Evolutionary conservation across 2,113 vertebrate species (phyloP).

Genomic region (Corynorhinus townsendii): DNA sequence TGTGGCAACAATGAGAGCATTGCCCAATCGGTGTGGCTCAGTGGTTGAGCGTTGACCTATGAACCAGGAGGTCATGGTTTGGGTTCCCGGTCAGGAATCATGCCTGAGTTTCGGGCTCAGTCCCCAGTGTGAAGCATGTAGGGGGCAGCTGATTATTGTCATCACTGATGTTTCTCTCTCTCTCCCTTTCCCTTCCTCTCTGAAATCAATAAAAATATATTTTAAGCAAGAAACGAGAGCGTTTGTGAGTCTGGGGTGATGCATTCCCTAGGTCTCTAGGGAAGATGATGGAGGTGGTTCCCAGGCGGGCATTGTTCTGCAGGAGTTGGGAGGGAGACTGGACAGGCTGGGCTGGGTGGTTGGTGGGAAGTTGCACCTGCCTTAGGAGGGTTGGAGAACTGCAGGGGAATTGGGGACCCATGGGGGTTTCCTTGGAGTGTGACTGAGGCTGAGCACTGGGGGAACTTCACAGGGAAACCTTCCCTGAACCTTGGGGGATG

Average conservation of each 20-base stretch:
- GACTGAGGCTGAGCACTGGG: not conserved
- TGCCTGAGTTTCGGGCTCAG: no score
- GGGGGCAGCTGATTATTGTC: no score
- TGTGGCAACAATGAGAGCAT: not conserved
- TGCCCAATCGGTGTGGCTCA: no score
- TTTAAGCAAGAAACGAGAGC: not conserved
- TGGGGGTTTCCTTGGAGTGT: not conserved
- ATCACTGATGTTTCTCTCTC: no score
- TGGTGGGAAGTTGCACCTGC: not conserved
- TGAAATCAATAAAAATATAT: no score
- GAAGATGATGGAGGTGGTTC: not conserved
- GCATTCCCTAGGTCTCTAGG: not conserved
- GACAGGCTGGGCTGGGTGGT: not conserved
- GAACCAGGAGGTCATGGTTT: no score
- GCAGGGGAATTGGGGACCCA: not conserved
- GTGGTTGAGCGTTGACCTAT: no score
- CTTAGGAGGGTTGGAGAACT: not conserved
- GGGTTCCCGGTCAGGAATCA: no score
- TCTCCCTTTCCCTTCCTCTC: no score
- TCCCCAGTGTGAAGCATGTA: no score
- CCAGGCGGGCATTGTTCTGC: not conserved
- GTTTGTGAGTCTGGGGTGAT: not conserved
- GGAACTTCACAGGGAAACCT: constrained; percentile 12
- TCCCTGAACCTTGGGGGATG: not conserved
- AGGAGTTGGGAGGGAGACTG: not conserved